A percentile compares a stretch with the other conserved stretches of the same genome.
These are phyloP conservation scores for Macroramphosus scolopax DNA, from an alignment of 2,797 vertebrate genomes.

Conservation along the genomic window DNA sequence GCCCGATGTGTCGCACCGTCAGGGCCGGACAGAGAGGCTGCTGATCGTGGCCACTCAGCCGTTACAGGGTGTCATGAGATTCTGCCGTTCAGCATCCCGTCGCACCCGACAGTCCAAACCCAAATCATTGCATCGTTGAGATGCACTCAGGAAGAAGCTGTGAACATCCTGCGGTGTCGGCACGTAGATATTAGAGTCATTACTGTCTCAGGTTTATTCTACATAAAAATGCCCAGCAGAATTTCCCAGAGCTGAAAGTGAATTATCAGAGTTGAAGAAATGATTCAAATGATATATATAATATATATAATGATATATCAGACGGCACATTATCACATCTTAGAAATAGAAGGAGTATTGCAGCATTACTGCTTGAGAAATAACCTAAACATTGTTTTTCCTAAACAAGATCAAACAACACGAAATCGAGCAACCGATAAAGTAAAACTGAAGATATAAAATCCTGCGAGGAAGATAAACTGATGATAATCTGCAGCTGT, in stretches of 20 bases:
- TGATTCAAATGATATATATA: too few relatives aligned
- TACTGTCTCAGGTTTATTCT: not conserved
- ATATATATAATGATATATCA: too few relatives aligned
- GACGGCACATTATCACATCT: too few relatives aligned
- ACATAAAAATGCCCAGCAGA: not conserved
- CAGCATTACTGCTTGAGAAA: not conserved
- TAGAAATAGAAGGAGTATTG: too few relatives aligned
- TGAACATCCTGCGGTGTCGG: conserved; percentile 6
- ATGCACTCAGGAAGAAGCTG: conserved; percentile 12
- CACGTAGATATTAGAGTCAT: too few relatives aligned
- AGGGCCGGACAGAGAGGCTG: conserved; percentile 21
- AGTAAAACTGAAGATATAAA: too few relatives aligned
- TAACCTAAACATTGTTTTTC: not conserved
- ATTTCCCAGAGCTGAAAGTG: not conserved
- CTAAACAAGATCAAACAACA: too few relatives aligned
- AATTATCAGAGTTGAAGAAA: not conserved
- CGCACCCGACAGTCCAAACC: not conserved
- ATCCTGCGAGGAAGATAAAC: not conserved
- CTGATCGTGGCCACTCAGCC: conserved; percentile 29
- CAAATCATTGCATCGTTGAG: conserved; percentile 10
- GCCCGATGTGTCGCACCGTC: conserved; percentile 34
- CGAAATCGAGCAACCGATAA: too few relatives aligned
- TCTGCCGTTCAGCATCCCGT: conserved; percentile 17
- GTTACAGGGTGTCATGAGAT: conserved; percentile 34
- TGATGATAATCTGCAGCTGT: not conserved